phyloP scores from a whole-genome alignment of 2,888 invertebrate species.

The Cantharis lateralis region DNA sequence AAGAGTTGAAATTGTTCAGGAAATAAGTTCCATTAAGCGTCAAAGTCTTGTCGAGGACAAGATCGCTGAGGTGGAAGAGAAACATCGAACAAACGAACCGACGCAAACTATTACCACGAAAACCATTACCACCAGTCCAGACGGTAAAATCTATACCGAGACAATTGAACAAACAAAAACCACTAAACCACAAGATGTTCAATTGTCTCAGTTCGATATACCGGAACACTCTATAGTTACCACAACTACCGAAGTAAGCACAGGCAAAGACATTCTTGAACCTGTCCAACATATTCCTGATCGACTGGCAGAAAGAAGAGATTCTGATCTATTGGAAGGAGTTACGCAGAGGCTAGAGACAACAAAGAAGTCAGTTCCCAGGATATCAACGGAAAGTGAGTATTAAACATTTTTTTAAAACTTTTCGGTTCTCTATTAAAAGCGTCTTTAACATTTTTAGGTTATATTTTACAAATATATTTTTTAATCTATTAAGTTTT shows the following conservation, averaged over 20 bases:
- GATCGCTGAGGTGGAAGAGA: conserved; percentile 62
- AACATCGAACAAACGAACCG: conserved; percentile 43
- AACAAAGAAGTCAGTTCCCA: conserved; percentile 35
- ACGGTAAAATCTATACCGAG: conserved; percentile 55
- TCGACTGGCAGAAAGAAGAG: conserved; percentile 51
- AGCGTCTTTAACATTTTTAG: too few relatives aligned
- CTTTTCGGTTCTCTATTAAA: too few relatives aligned
- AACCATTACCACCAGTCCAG: conserved; percentile 48
- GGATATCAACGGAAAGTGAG: conserved; percentile 44
- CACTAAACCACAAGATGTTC: conserved; percentile 34
- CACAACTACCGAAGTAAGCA: conserved; percentile 44
- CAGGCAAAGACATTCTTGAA: conserved; percentile 45
- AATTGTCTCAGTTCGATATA: conserved; percentile 18
- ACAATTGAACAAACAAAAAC: conserved; percentile 58
- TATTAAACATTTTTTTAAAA: neutral
- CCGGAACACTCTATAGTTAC: conserved; percentile 26
- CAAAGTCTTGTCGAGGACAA: conserved; percentile 64
- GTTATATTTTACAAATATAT: too few relatives aligned
- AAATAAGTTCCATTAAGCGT: conserved; percentile 69
- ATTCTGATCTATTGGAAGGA: conserved; percentile 56
- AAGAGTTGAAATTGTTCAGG: conserved; percentile 74
- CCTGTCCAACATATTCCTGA: conserved; percentile 56
- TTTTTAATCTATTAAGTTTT: too few relatives aligned
- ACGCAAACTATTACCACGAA: conserved; percentile 47
- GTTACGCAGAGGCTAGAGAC: conserved; percentile 56